phyloP scores from a whole-genome alignment of 2,888 invertebrate genomes.

The Scaptomyza tumidula region DNA sequence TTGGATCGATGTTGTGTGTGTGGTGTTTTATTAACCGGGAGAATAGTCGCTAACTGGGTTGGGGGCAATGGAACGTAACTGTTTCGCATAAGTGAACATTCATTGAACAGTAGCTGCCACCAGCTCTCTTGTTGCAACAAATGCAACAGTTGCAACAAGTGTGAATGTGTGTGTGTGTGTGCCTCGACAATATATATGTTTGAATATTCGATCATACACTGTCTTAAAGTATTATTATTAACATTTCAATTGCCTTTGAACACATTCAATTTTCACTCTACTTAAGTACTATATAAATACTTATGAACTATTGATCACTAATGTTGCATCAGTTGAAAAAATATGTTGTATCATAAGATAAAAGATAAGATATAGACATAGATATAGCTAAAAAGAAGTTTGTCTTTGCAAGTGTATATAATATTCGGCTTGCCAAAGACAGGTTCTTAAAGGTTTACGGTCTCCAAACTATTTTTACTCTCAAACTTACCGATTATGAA shows the following conservation, averaged over 20 bases:
- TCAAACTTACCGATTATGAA: too few relatives aligned
- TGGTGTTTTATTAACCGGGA: constrained; percentile 29
- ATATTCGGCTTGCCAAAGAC: too few relatives aligned
- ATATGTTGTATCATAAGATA: too few relatives aligned
- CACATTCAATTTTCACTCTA: background rate
- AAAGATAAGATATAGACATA: too few relatives aligned
- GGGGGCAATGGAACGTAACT: constrained; percentile 81
- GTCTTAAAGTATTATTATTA: background rate
- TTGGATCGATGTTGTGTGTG: too few relatives aligned
- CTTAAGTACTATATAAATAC: too few relatives aligned
- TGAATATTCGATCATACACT: background rate
- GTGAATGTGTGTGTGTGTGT: background rate
- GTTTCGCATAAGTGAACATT: constrained; percentile 73
- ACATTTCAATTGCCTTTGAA: background rate
- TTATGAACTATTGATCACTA: too few relatives aligned
- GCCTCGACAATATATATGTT: background rate
- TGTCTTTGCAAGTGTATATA: too few relatives aligned
- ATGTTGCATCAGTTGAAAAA: too few relatives aligned
- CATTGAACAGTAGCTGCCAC: constrained; percentile 22
- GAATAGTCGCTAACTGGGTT: constrained; percentile 76
- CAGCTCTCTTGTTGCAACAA: background rate
- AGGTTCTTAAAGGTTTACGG: too few relatives aligned
- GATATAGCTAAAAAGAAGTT: too few relatives aligned
- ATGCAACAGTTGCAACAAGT: background rate
- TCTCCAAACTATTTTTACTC: too few relatives aligned